Conservation (phyloP, 2,797 vertebrate species). For the Hafferia zeledoni region DNA sequence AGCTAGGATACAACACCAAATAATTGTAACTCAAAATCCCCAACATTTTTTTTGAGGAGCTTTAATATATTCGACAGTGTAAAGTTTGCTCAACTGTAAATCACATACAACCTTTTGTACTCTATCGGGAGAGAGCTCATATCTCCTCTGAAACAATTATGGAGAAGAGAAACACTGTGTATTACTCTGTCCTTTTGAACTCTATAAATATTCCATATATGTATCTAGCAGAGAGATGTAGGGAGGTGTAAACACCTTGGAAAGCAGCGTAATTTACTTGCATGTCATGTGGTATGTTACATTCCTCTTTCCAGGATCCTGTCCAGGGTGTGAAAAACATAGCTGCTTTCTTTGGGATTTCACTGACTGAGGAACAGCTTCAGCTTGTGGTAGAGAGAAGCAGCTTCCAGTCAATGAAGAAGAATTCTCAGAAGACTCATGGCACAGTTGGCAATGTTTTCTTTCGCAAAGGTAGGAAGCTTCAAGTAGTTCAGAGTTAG, state of each 20-base stretch:
- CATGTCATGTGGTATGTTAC: neutral
- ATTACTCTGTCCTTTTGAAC: neutral
- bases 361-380: slow-evolving; percentile 74
- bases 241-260: neutral
- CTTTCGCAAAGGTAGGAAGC: slow-evolving; percentile 75
- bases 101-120: neutral
- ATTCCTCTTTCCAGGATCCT: slow-evolving; percentile 65
- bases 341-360: slow-evolving; percentile 74
- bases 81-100: neutral
- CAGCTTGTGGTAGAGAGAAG: slow-evolving; percentile 68
- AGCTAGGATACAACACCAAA: neutral
- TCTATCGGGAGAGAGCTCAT: neutral
- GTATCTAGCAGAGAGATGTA: neutral
- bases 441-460: slow-evolving; percentile 19
- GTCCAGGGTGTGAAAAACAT: slow-evolving; percentile 68
- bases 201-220: neutral
- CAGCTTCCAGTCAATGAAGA: slow-evolving; percentile 76
- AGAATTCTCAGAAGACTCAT: slow-evolving; percentile 62
- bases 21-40: neutral
- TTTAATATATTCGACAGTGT: neutral
- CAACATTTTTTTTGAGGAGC: neutral
- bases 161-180: neutral
- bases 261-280: neutral
- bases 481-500: neutral
- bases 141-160: neutral